Conservation (phyloP, 2,113 vertebrate species). For the Onychostoma macrolepis region DNA sequence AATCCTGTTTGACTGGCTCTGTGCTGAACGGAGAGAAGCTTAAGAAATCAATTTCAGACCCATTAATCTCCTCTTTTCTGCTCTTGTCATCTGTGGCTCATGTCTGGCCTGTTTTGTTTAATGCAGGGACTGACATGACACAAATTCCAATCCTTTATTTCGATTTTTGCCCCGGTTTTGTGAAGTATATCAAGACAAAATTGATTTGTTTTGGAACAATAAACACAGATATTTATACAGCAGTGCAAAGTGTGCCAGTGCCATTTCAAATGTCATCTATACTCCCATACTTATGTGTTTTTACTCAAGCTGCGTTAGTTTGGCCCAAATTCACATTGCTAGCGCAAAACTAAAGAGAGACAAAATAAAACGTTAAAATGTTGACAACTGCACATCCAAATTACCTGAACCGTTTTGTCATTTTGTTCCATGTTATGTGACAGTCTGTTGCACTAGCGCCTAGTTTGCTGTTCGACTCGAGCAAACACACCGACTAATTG, state of each 20-base stretch:
- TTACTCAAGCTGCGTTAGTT: neutral
- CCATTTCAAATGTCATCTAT: neutral
- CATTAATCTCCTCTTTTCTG: constrained; percentile 69
- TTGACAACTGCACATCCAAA: constrained; percentile 1
- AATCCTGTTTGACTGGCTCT: constrained; percentile 70
- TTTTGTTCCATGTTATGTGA: constrained; percentile 37
- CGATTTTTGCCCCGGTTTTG: constrained; percentile 44
- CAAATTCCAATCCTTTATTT: constrained; percentile 49
- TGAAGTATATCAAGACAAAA: constrained; percentile 35
- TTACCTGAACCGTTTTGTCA: neutral
- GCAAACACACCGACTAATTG: constrained; percentile 49
- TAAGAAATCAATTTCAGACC: constrained; percentile 72
- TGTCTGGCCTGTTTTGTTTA: constrained; percentile 58
- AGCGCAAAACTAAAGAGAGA: neutral
- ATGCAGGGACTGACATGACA: constrained; percentile 54
- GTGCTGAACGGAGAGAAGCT: constrained; percentile 66
- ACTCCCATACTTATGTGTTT: neutral
- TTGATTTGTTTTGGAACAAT: constrained; percentile 53
- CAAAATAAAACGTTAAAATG: neutral
- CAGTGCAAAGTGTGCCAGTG: neutral
- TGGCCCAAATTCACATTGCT: neutral
- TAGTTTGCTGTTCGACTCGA: constrained; percentile 20
- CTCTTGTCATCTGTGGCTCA: constrained; percentile 63
- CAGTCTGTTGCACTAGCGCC: neutral
- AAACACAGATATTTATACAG: constrained; percentile 36